Evolutionary conservation across 2,797 vertebrate species (phyloP).

Genomic region (Neopelma chrysocephalum): DNA sequence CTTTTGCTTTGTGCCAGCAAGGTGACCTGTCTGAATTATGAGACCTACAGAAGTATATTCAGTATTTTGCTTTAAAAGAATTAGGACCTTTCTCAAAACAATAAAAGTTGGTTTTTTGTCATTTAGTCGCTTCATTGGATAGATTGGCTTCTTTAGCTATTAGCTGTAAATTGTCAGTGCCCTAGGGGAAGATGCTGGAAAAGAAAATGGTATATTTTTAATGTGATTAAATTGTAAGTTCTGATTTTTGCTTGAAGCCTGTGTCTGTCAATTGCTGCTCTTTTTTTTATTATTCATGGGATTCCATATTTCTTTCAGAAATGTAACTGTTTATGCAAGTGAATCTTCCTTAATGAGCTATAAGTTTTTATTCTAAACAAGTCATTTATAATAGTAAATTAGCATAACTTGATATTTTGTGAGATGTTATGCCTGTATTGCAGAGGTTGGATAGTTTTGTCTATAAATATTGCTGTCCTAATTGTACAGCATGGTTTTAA

Average conservation of each 20-base stretch:
- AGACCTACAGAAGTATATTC: not conserved
- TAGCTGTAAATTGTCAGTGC: constrained; percentile 63
- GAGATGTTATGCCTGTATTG: constrained; percentile 76
- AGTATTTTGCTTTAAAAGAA: not conserved
- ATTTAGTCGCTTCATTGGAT: constrained; percentile 1
- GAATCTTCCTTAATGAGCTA: constrained; percentile 69
- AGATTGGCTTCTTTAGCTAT: constrained; percentile 5
- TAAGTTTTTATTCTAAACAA: constrained; percentile 72
- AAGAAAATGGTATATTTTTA: constrained; percentile 58
- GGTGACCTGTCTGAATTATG: not conserved
- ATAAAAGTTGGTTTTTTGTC: not conserved
- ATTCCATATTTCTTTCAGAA: constrained; percentile 75
- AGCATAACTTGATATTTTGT: constrained; percentile 80
- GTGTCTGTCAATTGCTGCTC: constrained; percentile 73
- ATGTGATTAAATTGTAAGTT: constrained; percentile 65
- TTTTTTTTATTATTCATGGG: constrained; percentile 47
- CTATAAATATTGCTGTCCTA: constrained; percentile 78
- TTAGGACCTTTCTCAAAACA: not conserved
- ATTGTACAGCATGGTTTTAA: constrained; percentile 81
- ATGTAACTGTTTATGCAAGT: constrained; percentile 77
- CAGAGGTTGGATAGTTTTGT: constrained; percentile 77
- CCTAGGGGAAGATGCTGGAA: constrained; percentile 70
- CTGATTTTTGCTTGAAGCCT: constrained; percentile 73
- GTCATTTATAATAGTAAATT: constrained; percentile 74
- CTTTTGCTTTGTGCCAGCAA: not conserved